phyloP scores from a whole-genome alignment of 2,888 invertebrate genomes.

The Sthenelais limicola region DNA sequence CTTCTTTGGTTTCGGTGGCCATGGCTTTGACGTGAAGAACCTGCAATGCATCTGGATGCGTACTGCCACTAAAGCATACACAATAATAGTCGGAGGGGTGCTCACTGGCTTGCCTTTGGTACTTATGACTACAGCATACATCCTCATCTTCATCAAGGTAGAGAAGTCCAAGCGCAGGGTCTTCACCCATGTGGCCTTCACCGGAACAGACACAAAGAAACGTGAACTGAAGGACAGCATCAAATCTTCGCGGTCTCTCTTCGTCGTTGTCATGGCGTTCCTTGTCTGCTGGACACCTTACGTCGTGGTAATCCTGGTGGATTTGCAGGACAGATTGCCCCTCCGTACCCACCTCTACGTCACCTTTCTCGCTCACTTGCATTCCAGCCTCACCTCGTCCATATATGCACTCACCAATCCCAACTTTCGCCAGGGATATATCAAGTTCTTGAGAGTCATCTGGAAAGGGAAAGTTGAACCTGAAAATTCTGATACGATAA shows the following conservation, averaged over 20 bases:
- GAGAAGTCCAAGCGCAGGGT: slow-evolving; percentile 50
- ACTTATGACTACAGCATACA: slow-evolving; percentile 57
- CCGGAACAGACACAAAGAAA: not conserved
- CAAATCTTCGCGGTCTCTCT: slow-evolving; percentile 26
- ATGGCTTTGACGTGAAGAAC: slow-evolving; percentile 62
- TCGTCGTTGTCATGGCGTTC: slow-evolving; percentile 43
- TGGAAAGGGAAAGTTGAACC: too few species aligned
- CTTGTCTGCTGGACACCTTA: slow-evolving; percentile 47
- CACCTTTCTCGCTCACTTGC: slow-evolving; percentile 46
- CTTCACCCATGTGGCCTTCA: slow-evolving; percentile 45
- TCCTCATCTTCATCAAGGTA: slow-evolving; percentile 58
- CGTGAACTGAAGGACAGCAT: slow-evolving; percentile 35
- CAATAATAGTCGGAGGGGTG: slow-evolving; percentile 58
- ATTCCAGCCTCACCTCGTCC: slow-evolving; percentile 38
- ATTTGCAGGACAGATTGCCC: slow-evolving; percentile 31
- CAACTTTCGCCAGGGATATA: slow-evolving; percentile 27
- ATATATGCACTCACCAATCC: slow-evolving; percentile 35
- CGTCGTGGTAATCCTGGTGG: slow-evolving; percentile 23
- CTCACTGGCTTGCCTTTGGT: slow-evolving; percentile 58
- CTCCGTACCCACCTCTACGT: slow-evolving; percentile 45
- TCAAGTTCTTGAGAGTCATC: slow-evolving; percentile 3
- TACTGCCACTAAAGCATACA: slow-evolving; percentile 62
- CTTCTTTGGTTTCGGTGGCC: slow-evolving; percentile 63
- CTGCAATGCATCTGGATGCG: slow-evolving; percentile 67
- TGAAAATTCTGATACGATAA: too few species aligned